Evolutionary conservation across 2,888 invertebrate genomes (phyloP).

Genomic region (Mythimna pallens): DNA sequence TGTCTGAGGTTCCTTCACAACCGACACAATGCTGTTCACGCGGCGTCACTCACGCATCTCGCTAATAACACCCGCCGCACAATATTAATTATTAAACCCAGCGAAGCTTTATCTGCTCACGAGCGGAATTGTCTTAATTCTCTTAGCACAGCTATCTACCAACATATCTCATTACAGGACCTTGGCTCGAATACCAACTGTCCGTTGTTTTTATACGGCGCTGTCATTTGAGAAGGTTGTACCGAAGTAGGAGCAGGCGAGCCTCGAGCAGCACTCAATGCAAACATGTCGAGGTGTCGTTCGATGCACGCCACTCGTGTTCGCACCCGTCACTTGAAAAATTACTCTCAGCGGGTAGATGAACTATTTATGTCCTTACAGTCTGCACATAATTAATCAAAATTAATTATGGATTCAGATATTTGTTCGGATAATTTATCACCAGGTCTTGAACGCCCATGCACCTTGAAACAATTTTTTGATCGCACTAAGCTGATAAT

Average conservation of each 20-base stretch:
- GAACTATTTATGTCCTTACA: slow-evolving; percentile 67
- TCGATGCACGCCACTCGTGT: slow-evolving; percentile 69
- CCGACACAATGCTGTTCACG: slow-evolving; percentile 62
- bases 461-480: slow-evolving; percentile 54
- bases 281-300: slow-evolving; percentile 82
- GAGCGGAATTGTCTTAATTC: slow-evolving; percentile 82
- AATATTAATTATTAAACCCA: slow-evolving; percentile 74
- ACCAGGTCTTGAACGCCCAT: slow-evolving; percentile 15
- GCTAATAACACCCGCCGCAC: slow-evolving; percentile 59
- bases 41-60: slow-evolving; percentile 57
- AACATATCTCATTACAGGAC: slow-evolving; percentile 88
- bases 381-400: slow-evolving; percentile 63
- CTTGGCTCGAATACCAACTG: slow-evolving; percentile 89
- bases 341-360: slow-evolving; percentile 65
- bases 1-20: slow-evolving; percentile 62
- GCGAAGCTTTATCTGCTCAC: slow-evolving; percentile 75
- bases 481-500: slow-evolving; percentile 40
- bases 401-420: slow-evolving; percentile 53
- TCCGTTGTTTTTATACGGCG: slow-evolving; percentile 87
- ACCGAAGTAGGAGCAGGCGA: slow-evolving; percentile 78
- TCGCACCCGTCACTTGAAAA: slow-evolving; percentile 73
- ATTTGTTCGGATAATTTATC: slow-evolving; percentile 46
- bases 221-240: slow-evolving; percentile 90
- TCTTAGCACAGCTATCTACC: slow-evolving; percentile 82
- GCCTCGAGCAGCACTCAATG: slow-evolving; percentile 84